These are phyloP conservation scores for Aspidiotus rigidus DNA, from an alignment of 2,888 invertebrate genomes.

Conservation along the genomic window DNA sequence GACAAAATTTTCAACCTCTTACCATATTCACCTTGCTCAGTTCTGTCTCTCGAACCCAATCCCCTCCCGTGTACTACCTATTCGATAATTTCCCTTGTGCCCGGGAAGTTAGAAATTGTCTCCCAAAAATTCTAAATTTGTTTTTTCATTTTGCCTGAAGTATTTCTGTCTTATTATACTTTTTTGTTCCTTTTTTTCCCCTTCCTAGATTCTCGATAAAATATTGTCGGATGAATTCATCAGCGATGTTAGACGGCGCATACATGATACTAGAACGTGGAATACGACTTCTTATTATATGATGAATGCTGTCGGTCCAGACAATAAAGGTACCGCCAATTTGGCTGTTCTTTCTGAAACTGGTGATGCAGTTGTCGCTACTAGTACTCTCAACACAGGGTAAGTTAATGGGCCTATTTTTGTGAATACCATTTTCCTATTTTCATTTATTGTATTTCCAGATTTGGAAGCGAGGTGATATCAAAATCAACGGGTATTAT, in stretches of 20 bases:
- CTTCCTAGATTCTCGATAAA: slow-evolving; percentile 22
- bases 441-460: neutral
- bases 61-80: too few species aligned
- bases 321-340: slow-evolving; percentile 62
- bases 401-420: slow-evolving; percentile 41
- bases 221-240: slow-evolving; percentile 31
- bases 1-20: too few species aligned
- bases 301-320: slow-evolving; percentile 39
- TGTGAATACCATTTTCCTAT: neutral
- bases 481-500: slow-evolving; percentile 76
- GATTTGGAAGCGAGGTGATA: slow-evolving; percentile 44
- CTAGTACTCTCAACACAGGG: slow-evolving; percentile 70
- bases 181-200: too few species aligned
- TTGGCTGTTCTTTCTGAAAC: slow-evolving; percentile 65
- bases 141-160: too few species aligned
- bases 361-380: slow-evolving; percentile 82
- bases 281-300: slow-evolving; percentile 38
- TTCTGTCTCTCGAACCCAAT: too few species aligned
- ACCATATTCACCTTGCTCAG: too few species aligned
- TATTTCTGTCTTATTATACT: too few species aligned
- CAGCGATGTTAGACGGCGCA: slow-evolving; percentile 12
- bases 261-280: slow-evolving; percentile 47
- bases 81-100: too few species aligned
- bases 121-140: too few species aligned
- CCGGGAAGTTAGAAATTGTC: too few species aligned